Evolutionary conservation across 1,140 invertebrate species (phyloP).

Genomic region (Solenopsis invicta): DNA sequence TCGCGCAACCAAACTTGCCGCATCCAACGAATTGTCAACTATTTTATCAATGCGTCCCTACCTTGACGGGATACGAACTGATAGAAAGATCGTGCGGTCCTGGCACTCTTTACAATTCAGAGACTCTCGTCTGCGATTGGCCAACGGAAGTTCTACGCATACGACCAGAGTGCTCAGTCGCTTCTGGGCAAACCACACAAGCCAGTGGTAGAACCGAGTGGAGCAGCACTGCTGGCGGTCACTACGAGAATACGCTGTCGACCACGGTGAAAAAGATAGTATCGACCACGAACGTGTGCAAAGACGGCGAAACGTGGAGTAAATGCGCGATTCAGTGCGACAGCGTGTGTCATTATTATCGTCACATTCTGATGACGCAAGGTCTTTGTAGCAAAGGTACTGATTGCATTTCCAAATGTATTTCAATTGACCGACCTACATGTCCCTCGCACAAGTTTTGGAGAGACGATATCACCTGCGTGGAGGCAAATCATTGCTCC

Average conservation of each 20-base stretch:
- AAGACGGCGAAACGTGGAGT: constrained; percentile 85
- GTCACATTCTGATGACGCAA: constrained; percentile 81
- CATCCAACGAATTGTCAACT: constrained; percentile 88
- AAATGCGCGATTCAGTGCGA: constrained; percentile 90
- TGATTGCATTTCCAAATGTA: constrained; percentile 86
- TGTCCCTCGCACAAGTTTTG: constrained; percentile 87
- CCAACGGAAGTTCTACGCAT: constrained; percentile 88
- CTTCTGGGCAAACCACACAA: background rate
- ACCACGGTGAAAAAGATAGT: constrained; percentile 36
- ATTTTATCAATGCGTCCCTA: constrained; percentile 88
- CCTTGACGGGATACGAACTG: constrained; percentile 79
- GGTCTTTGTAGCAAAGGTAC: constrained; percentile 84
- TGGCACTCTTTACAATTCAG: constrained; percentile 89
- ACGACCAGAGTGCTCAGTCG: constrained; percentile 88
- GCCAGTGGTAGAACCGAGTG: constrained; percentile 25
- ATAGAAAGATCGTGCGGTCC: constrained; percentile 89
- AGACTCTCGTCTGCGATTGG: constrained; percentile 89
- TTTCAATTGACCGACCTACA: constrained; percentile 32
- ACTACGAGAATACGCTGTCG: background rate
- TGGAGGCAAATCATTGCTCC: constrained; percentile 90
- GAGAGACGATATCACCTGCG: constrained; percentile 91
- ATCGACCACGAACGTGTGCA: constrained; percentile 80
- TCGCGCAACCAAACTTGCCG: constrained; percentile 83
- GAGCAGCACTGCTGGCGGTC: background rate
- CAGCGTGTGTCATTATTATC: constrained; percentile 88